Base-by-base conservation (phyloP, 23 tunicate species). In the Styela plicata region DNA sequence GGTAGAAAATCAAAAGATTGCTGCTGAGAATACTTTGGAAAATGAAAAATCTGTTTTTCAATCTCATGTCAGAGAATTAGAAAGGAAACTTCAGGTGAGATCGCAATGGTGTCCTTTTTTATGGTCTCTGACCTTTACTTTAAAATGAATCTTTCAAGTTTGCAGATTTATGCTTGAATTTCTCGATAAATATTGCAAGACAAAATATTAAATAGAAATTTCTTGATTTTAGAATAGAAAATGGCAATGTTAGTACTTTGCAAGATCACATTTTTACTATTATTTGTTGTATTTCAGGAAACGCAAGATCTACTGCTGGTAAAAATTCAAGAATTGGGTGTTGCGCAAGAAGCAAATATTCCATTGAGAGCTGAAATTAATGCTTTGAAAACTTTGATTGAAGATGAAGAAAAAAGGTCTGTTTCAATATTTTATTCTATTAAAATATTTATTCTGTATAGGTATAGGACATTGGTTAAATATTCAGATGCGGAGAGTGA, bases 391-490 rank as follows among this genome's bases (percentile, higher is more conserved):
- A 74, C 44, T 36, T 73, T 91, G 34, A 91, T 91, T 37, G 91
- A 91, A 53, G 88, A 87, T 33, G 97, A 91, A 83, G 97, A 91
- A 71, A 91, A 79, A 67, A 83, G 97, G 97, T 91, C 10, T 32
- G 33, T 53, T 16, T 44, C 13, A 44, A 5, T 44, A 16, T 31
- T 24, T 5, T 30, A 25, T 10, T 25, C 17, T 27, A 25, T 27
- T 27, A 5, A 25, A 25, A 44, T 44, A n/a, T n/a, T n/a, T n/a
- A n/a, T n/a, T n/a, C n/a, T n/a, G n/a, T n/a, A n/a, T n/a, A n/a
- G n/a, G n/a, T n/a, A n/a, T n/a, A n/a, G n/a, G n/a, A n/a, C n/a
- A n/a, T n/a, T n/a, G n/a, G n/a, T n/a, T n/a, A n/a, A n/a, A n/a
- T n/a, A n/a, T n/a, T n/a, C n/a, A n/a, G n/a, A n/a, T n/a, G n/a